Conservation (phyloP, 2,113 vertebrate genomes). For the Notothenia rossii region DNA sequence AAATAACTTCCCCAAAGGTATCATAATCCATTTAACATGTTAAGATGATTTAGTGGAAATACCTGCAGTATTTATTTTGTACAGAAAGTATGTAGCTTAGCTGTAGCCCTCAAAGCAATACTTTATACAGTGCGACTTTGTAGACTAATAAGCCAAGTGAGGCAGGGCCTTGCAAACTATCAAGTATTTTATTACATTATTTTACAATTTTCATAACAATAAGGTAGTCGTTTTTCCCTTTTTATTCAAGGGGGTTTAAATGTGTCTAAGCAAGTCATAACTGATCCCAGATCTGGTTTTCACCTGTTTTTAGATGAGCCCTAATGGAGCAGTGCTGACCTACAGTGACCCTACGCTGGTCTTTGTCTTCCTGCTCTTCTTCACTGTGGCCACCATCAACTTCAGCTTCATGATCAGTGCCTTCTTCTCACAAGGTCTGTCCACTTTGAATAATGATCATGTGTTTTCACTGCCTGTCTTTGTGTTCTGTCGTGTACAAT, state of each 20-base stretch:
- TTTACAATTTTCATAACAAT: background rate
- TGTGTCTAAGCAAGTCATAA: background rate
- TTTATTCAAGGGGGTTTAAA: background rate
- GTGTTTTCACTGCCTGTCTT: background rate
- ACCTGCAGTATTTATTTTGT: background rate
- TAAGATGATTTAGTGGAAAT: background rate
- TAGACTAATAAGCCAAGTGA: background rate
- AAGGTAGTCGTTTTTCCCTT: background rate
- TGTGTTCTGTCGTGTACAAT: background rate
- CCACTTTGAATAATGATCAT: too few relatives aligned
- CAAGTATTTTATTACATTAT: background rate
- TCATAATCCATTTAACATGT: background rate
- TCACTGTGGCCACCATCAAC: constrained; percentile 91
- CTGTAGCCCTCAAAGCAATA: background rate
- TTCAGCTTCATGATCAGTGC: constrained; percentile 99
- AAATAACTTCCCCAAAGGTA: background rate
- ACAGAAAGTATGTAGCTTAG: background rate
- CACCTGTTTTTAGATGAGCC: constrained; percentile 85
- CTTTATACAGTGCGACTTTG: background rate
- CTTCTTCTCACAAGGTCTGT: constrained; percentile 93
- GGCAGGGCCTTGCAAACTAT: background rate
- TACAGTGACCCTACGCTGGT: constrained; percentile 93
- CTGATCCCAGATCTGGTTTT: background rate
- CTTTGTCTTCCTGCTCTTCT: constrained; percentile 90
- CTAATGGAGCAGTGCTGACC: constrained; percentile 90